A percentile compares a stretch with the other conserved stretches of the same genome.
These are phyloP conservation scores for Chrysina gloriosa DNA, from an alignment of 2,888 invertebrate species.

Conservation along the genomic window DNA sequence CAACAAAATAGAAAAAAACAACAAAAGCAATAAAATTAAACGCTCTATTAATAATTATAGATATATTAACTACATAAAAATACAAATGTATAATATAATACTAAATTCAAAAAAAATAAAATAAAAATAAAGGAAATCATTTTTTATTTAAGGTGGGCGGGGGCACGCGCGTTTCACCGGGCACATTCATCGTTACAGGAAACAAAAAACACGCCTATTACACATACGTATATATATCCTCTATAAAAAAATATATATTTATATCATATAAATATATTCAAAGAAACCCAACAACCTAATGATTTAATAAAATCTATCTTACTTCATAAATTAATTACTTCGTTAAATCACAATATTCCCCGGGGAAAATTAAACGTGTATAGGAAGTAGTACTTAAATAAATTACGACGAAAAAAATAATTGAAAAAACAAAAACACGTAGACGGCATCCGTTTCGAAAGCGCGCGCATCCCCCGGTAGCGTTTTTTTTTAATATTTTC, in stretches of 20 bases:
- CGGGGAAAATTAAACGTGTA: conserved; percentile 18
- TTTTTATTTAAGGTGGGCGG: neutral
- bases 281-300: conserved; percentile 40
- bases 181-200: neutral
- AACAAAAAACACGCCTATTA: no score
- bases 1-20: conserved; percentile 55
- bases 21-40: conserved; percentile 56
- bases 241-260: conserved; percentile 26
- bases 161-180: conserved; percentile 3
- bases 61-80: conserved; percentile 61
- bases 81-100: conserved; percentile 57
- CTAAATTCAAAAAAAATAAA: conserved; percentile 37
- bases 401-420: conserved; percentile 42
- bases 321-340: conserved; percentile 38
- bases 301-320: conserved; percentile 19
- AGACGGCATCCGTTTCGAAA: no score
- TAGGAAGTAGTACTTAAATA: conserved; percentile 23
- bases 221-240: conserved; percentile 12
- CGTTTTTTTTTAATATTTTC: no score
- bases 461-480: no score
- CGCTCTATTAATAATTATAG: conserved; percentile 55
- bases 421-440: neutral
- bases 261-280: conserved; percentile 7
- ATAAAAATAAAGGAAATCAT: neutral
- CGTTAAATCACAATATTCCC: conserved; percentile 41